Evolutionary conservation across 2,888 invertebrate species (phyloP), one percentile per base, ranked within the genome.

Genomic region (Eulithis testata): DNA sequence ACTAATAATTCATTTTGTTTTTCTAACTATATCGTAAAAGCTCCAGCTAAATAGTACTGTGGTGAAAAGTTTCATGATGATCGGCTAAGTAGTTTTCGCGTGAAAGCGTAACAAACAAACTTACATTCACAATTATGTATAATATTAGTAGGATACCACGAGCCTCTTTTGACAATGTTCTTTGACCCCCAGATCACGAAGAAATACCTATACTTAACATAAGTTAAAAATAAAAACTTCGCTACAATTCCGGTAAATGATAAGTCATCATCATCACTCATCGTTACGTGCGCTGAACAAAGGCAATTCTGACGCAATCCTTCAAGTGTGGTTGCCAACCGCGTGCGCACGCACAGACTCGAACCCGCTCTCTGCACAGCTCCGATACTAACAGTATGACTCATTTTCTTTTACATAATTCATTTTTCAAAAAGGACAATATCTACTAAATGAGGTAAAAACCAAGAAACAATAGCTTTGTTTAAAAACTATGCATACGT

Each of bases 291-390:
- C 7, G 57, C 66, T 64, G 70, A 69, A 77, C 76, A 64, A 75
- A 75, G 71, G 49, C 59, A 66, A 49, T 59, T 68, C 45, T 76
- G 79, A 76, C 77, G 79, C 69, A 77, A 70, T 5, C 50, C 14
- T 51, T 50, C 47, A 40, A 47, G 44, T 49, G 45, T 45, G 61
- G 74, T 72, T 73, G 72, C 75, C 66, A 74, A 27, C 75, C 71
- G 71, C 57, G 53, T 64, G 21, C 68, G 69, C 66, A 62, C 66
- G 70, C 69, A 55, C 69, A 53, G 56, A 60, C 45, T 62, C 61
- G 47, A 58, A 53, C 60, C 53, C 45, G 54, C 55, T 14, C 8
- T 14, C 2, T n/a, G 31, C 36, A 54, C 43, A 43, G 14, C 8
- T 11, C 11, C 12, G 6, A 21, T 4, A 21, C 5, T 21, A 5